These are phyloP conservation scores for Carposina sasakii DNA, from an alignment of 1,140 invertebrate genomes.

Conservation along the genomic window DNA sequence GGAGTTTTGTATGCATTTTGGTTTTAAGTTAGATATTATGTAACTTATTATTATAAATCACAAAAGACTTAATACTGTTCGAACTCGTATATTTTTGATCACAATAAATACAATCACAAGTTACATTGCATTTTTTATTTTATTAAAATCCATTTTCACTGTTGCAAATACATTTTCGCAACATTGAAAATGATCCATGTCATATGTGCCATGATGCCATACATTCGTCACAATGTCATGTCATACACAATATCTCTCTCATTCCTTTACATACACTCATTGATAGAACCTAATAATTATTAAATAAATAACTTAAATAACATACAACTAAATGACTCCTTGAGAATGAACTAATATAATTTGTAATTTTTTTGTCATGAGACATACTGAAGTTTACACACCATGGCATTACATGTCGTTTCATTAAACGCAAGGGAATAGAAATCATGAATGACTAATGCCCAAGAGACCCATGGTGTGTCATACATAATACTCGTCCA, in stretches of 20 bases:
- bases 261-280: no score
- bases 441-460: no score
- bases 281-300: slow-evolving; percentile 17
- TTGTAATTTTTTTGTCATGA: no score
- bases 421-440: no score
- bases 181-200: slow-evolving; percentile 48
- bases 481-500: no score
- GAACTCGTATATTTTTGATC: slow-evolving; percentile 44
- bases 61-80: slow-evolving; percentile 2
- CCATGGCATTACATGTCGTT: no score
- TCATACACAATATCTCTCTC: no score
- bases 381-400: no score
- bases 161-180: slow-evolving; percentile 58
- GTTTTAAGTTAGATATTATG: background rate
- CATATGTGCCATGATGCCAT: no score
- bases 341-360: no score
- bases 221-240: no score
- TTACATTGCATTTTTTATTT: slow-evolving; percentile 12
- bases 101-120: slow-evolving; percentile 54
- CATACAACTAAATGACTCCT: slow-evolving; percentile 45
- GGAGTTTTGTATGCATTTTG: background rate
- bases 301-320: slow-evolving; percentile 68
- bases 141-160: slow-evolving; percentile 31
- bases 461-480: no score
- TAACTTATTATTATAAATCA: background rate